Conservation (phyloP, 2,113 vertebrate species). For the Calidris pygmaea region DNA sequence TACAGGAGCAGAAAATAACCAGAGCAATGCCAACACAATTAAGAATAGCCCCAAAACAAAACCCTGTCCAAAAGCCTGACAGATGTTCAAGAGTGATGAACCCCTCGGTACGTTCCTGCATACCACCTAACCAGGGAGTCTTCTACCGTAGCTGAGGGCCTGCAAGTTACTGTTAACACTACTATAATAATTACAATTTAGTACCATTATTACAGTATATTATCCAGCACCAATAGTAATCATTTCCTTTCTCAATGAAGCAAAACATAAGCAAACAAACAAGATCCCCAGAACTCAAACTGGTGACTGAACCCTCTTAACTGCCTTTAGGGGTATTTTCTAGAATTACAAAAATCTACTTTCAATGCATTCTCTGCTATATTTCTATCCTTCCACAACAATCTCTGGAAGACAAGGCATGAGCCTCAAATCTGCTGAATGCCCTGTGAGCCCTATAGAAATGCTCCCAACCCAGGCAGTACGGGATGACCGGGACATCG, state of each 20-base stretch:
- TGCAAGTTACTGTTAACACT: neutral
- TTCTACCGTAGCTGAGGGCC: neutral
- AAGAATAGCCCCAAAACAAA: neutral
- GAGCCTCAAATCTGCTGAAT: neutral
- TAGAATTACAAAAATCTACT: neutral
- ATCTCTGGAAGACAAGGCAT: neutral
- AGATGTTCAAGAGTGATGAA: neutral
- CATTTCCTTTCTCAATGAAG: neutral
- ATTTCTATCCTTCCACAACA: neutral
- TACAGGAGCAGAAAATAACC: accelerated
- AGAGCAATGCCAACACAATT: accelerated
- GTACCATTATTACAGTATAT: too few relatives aligned
- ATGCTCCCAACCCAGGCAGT: neutral
- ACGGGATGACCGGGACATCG: accelerated
- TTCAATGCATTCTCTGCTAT: neutral
- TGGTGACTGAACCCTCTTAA: neutral
- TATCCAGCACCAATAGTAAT: neutral
- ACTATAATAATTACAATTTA: neutral
- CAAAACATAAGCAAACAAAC: neutral
- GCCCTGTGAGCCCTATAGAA: neutral
- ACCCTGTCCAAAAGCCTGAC: accelerated
- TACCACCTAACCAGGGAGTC: accelerated
- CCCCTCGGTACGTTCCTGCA: accelerated
- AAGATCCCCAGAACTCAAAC: neutral
- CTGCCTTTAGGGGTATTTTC: neutral